phyloP scores from a whole-genome alignment of 2,113 vertebrate species.

The Ptilorrhoa leucosticta region DNA sequence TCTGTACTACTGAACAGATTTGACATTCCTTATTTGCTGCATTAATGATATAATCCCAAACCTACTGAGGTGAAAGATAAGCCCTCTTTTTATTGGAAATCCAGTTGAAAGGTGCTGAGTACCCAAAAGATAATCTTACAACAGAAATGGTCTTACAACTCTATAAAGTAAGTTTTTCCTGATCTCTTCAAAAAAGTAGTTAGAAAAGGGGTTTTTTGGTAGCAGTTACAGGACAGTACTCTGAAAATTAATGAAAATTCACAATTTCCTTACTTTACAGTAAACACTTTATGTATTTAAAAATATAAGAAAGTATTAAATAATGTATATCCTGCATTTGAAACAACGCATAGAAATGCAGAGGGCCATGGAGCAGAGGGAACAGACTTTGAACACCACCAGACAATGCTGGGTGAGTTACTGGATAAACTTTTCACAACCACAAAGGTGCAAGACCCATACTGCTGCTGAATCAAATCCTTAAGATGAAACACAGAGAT shows the following conservation, averaged over 20 bases:
- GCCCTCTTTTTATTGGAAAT: not conserved
- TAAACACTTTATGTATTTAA: not conserved
- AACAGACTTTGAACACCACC: not conserved
- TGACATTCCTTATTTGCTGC: conserved; percentile 1
- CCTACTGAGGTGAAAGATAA: conserved; percentile 30
- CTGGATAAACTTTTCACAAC: not conserved
- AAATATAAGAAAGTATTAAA: not conserved
- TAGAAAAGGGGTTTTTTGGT: not conserved
- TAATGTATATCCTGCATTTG: not conserved
- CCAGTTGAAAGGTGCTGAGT: not conserved
- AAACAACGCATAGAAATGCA: not conserved
- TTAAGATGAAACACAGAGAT: not conserved
- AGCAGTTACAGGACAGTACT: not conserved
- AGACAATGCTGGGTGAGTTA: not conserved
- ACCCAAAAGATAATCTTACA: conserved; percentile 19
- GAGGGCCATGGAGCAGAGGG: not conserved
- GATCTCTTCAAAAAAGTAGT: not conserved
- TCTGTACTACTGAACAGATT: not conserved
- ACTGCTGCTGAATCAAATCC: not conserved
- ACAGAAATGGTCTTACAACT: not conserved
- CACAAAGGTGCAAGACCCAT: not conserved
- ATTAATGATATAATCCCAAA: conserved; percentile 32
- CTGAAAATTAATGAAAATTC: not conserved
- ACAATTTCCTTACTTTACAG: not conserved
- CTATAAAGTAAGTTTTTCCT: not conserved